Percentiles rank a stretch among this genome's conserved stretches.
Conservation (phyloP, 1,140 invertebrate species). For the Nylanderia fulva region DNA sequence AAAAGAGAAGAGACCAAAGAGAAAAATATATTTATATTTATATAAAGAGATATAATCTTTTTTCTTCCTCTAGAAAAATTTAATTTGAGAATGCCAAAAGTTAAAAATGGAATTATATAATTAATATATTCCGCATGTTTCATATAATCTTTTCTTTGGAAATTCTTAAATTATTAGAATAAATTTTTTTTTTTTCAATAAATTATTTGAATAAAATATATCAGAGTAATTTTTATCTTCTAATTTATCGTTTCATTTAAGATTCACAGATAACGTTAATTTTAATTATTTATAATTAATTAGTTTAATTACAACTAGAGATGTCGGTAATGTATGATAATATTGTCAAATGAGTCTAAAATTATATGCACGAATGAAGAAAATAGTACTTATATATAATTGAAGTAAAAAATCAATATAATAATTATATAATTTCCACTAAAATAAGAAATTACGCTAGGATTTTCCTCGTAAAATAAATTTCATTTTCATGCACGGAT, state of each 20-base stretch:
- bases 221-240: neutral
- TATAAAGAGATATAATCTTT: neutral
- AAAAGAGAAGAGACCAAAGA: too few species aligned
- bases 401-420: constrained; percentile 12
- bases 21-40: too few species aligned
- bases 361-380: neutral
- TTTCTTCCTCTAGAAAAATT: neutral
- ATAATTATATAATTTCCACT: neutral
- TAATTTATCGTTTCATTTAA: neutral
- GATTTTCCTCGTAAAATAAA: constrained; percentile 40
- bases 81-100: neutral
- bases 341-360: neutral
- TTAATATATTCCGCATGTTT: constrained; percentile 4
- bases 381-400: constrained; percentile 20
- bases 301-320: neutral
- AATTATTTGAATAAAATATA: neutral
- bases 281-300: neutral
- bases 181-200: neutral
- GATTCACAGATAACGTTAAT: neutral
- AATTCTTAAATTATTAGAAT: neutral
- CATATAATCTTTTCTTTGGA: neutral
- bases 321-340: neutral
- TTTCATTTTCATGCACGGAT: constrained; percentile 48
- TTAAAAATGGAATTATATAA: neutral
- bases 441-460: constrained; percentile 6